phyloP scores from a whole-genome alignment of 1,140 invertebrate genomes.

The Bicyclus anynana region DNA sequence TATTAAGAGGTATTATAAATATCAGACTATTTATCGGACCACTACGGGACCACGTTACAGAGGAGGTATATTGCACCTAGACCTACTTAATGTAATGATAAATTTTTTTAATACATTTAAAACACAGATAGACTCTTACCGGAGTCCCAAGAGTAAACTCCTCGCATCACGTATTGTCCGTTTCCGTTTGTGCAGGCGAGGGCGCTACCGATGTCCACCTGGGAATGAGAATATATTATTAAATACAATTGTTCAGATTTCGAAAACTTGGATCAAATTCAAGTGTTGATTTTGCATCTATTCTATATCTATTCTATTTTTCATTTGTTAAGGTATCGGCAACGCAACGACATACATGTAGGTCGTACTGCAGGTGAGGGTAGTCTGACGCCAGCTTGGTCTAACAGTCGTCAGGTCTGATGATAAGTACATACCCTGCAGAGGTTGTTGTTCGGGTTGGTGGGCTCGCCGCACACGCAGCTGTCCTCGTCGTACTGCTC shows the following conservation, averaged over 20 bases:
- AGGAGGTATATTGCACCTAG: too few relatives aligned
- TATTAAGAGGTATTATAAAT: too few relatives aligned
- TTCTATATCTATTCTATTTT: too few relatives aligned
- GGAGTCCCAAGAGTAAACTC: conserved; percentile 86
- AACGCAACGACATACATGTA: too few relatives aligned
- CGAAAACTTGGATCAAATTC: not conserved
- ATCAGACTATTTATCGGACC: too few relatives aligned
- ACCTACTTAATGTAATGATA: too few relatives aligned
- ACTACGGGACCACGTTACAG: too few relatives aligned
- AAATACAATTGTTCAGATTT: not conserved
- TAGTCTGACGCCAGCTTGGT: conserved; percentile 76
- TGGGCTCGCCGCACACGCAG: conserved; percentile 73
- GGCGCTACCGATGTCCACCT: conserved; percentile 88
- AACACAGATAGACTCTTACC: conserved; percentile 58
- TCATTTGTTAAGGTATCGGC: too few relatives aligned
- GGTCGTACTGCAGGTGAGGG: conserved; percentile 72
- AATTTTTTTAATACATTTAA: too few relatives aligned
- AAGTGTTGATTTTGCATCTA: too few relatives aligned
- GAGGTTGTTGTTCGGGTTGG: conserved; percentile 73
- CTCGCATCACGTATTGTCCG: conserved; percentile 83
- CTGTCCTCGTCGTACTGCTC: conserved; percentile 73
- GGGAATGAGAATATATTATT: conserved; percentile 25
- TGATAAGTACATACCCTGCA: conserved; percentile 62
- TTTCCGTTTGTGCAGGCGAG: conserved; percentile 85
- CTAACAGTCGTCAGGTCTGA: conserved; percentile 80